A percentile compares a stretch with the other conserved stretches of the same genome.
These are phyloP conservation scores for Notiomystis cincta DNA, from an alignment of 2,113 vertebrate species.

Conservation along the genomic window DNA sequence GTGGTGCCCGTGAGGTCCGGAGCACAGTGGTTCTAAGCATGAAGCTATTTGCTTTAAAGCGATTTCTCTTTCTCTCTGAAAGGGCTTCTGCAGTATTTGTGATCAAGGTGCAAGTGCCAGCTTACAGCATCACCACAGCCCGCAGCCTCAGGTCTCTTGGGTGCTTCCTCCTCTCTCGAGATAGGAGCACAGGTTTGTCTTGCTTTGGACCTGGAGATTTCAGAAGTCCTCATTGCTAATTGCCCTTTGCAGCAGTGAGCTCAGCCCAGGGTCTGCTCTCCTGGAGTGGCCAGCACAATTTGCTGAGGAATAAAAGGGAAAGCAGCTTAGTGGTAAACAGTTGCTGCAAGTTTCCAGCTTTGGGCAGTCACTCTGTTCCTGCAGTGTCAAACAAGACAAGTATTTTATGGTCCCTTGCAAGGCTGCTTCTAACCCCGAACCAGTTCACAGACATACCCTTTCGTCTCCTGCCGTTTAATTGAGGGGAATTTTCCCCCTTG, in stretches of 20 bases:
- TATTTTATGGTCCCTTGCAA: not conserved
- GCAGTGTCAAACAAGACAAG: not conserved
- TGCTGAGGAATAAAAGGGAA: not conserved
- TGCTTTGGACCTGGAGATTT: not conserved
- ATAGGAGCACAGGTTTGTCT: not conserved
- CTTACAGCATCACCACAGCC: fast-evolving
- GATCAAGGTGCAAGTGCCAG: not conserved
- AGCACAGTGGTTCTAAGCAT: not conserved
- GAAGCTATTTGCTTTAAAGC: not conserved
- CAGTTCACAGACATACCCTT: not conserved
- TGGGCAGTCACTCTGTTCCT: not conserved
- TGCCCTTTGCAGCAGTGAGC: not conserved
- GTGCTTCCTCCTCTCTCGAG: fast-evolving
- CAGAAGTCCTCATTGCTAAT: not conserved
- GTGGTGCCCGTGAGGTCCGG: not conserved
- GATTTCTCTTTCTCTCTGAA: not conserved
- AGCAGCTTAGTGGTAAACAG: not conserved
- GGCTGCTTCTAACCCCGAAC: not conserved
- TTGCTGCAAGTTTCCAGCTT: not conserved
- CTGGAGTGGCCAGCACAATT: not conserved
- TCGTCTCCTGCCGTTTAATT: not conserved
- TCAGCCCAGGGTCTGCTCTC: not conserved
- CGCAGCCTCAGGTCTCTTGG: fast-evolving
- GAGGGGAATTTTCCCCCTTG: not conserved
- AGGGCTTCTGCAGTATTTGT: not conserved